phyloP scores from a whole-genome alignment of 2,113 vertebrate genomes.

The Larimichthys polyactis region DNA sequence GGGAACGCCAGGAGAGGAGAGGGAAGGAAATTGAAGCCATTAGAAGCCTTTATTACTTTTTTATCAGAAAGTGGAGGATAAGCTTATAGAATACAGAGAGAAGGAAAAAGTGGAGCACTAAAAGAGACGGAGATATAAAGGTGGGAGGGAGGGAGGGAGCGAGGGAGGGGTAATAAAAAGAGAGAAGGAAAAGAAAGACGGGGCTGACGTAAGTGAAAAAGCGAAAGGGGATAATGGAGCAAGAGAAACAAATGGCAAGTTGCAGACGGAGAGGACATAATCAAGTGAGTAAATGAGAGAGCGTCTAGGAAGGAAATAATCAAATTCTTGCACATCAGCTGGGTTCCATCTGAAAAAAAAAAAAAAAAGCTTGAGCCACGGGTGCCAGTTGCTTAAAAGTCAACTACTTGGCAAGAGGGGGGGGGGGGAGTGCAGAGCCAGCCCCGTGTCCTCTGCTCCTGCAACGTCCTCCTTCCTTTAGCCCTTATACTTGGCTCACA shows the following conservation, averaged over 20 bases:
- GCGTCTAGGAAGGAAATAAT: conserved; percentile 54
- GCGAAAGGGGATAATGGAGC: conserved; percentile 30
- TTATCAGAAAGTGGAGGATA: conserved; percentile 81
- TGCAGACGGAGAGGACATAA: conserved; percentile 56
- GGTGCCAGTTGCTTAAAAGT: conserved; percentile 57
- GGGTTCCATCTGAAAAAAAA: conserved; percentile 29
- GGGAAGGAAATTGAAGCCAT: conserved; percentile 79
- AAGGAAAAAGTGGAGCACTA: conserved; percentile 45
- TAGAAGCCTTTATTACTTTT: conserved; percentile 85
- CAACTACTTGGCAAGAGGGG: conserved; percentile 49
- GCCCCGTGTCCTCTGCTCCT: conserved; percentile 51
- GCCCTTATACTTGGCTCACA: conserved; percentile 50
- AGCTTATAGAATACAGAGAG: conserved; percentile 62
- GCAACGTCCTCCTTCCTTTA: conserved; percentile 41
- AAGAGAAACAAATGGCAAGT: conserved; percentile 43
- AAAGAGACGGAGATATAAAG: conserved; percentile 49
- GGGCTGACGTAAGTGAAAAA: conserved; percentile 48
- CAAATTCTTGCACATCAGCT: conserved; percentile 58
- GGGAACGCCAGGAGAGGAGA: conserved; percentile 63
- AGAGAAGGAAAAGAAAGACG: conserved; percentile 27
- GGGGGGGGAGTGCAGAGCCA: conserved; percentile 34
- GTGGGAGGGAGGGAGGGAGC: neutral
- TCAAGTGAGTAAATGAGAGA: conserved; percentile 55
- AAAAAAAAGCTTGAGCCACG: conserved; percentile 22
- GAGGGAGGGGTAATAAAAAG: conserved; percentile 26